Percentiles rank a stretch among this genome's conserved stretches.
These are phyloP conservation scores for Eulithis prunata DNA, from an alignment of 2,888 invertebrate genomes.

Conservation along the genomic window DNA sequence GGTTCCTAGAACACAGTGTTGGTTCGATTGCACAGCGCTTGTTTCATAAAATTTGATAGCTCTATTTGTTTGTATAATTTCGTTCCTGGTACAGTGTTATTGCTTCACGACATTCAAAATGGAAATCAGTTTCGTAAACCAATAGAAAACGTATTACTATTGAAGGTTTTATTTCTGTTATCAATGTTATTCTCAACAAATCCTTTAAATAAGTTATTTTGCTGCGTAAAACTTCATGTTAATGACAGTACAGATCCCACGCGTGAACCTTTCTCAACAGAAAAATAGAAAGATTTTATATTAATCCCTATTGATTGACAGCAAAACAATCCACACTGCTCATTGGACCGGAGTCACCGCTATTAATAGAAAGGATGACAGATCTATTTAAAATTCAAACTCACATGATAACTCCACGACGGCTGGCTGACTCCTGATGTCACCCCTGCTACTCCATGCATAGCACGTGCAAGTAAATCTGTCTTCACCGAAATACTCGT, in stretches of 20 bases:
- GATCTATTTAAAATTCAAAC: slow-evolving; percentile 74
- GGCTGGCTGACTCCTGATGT: slow-evolving; percentile 94
- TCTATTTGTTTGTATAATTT: slow-evolving; percentile 38
- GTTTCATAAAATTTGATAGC: slow-evolving; percentile 38
- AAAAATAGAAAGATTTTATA: slow-evolving; percentile 7
- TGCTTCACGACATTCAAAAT: slow-evolving; percentile 28
- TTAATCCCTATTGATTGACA: slow-evolving; percentile 28
- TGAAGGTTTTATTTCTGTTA: slow-evolving; percentile 27
- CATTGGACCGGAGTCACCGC: slow-evolving; percentile 21
- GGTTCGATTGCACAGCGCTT: slow-evolving; percentile 28
- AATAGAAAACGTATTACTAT: slow-evolving; percentile 24
- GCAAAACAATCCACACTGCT: slow-evolving; percentile 25
- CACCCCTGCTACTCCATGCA: slow-evolving; percentile 95
- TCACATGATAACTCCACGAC: slow-evolving; percentile 97
- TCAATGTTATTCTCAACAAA: slow-evolving; percentile 18
- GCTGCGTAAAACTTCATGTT: slow-evolving; percentile 4
- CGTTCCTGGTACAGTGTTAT: slow-evolving; percentile 27
- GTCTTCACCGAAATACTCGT: slow-evolving; percentile 96
- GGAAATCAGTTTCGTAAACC: slow-evolving; percentile 24
- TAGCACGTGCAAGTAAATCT: slow-evolving; percentile 97
- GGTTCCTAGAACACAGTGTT: slow-evolving; percentile 41
- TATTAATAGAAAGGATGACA: slow-evolving; percentile 39
- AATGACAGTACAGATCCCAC: not conserved
- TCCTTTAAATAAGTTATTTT: slow-evolving; percentile 14
- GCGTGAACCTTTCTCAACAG: not conserved